Evolutionary conservation across 2,888 invertebrate species (phyloP), one percentile per base, ranked within the genome.

Genomic region (Mimumesa dahlbomi): DNA sequence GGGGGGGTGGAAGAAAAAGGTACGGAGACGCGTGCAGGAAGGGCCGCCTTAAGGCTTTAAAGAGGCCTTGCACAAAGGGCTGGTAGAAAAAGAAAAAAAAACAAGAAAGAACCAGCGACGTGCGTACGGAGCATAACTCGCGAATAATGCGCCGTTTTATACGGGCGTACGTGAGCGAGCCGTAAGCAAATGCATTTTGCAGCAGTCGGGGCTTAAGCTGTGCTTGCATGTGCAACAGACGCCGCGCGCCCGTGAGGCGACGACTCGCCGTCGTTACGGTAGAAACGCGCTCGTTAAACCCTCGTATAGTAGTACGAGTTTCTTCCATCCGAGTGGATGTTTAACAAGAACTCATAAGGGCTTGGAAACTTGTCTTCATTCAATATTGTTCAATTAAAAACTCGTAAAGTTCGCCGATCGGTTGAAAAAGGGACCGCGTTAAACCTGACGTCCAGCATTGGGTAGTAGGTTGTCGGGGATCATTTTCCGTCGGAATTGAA

Each of bases 101-200:
- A n/a, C n/a, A n/a, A n/a, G n/a, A 61, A 63, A 58, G 66, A 45
- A 52, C 67, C 72, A 72, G 68, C 75, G 72, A 71, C 72, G 71
- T 66, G 79, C 77, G 75, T 73, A 78, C 76, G 73, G 64, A 52
- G 73, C 76, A 78, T 83, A 83, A 81, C 81, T 82, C 74, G 82
- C 76, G 78, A 83, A 83, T 84, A 84, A 84, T 79, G 75, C 78
- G 68, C 69, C 67, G 79, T 82, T 82, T 83, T 80, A 80, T 80
- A 81, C 75, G 77, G 67, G 67, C 79, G 78, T 75, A 74, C 81
- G 77, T 69, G 78, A 77, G 72, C 73, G 59, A 72, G 62, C 71
- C 65, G 68, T 77, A 75, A 78, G 79, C 74, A 72, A 79, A 79
- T 78, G 78, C 70, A 73, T 78, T 78, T 78, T 57, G 69, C 75